Conservation (phyloP, 1,140 invertebrate genomes). For the Eurosta solidaginis region DNA sequence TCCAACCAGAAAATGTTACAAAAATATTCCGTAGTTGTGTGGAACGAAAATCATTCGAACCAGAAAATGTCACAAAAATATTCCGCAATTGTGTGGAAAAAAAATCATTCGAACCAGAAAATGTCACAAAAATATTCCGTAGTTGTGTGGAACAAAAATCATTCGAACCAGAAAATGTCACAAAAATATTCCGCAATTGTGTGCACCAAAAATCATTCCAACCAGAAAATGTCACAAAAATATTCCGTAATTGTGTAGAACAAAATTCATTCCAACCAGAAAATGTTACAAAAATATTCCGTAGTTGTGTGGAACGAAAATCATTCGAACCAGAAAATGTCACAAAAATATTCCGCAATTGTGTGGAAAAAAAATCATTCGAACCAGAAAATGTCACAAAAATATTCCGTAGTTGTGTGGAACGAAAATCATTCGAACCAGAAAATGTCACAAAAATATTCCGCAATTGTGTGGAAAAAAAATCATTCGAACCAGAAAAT, state of each 20-base stretch:
- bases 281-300: background rate
- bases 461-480: background rate
- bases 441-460: background rate
- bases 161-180: background rate
- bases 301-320: background rate
- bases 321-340: background rate
- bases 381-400: background rate
- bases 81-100: background rate
- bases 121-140: background rate
- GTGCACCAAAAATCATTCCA: background rate
- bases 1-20: background rate
- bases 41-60: background rate
- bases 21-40: background rate
- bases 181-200: background rate
- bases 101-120: background rate
- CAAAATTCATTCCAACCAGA: background rate
- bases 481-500: background rate
- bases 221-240: background rate
- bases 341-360: background rate
- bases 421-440: background rate
- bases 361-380: background rate
- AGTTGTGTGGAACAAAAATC: background rate
- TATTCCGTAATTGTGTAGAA: background rate
- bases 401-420: background rate
- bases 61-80: background rate